A percentile compares a stretch with the other conserved stretches of the same genome.
These are phyloP conservation scores for Platyscapa corneri DNA, from an alignment of 1,140 invertebrate genomes.

Conservation along the genomic window DNA sequence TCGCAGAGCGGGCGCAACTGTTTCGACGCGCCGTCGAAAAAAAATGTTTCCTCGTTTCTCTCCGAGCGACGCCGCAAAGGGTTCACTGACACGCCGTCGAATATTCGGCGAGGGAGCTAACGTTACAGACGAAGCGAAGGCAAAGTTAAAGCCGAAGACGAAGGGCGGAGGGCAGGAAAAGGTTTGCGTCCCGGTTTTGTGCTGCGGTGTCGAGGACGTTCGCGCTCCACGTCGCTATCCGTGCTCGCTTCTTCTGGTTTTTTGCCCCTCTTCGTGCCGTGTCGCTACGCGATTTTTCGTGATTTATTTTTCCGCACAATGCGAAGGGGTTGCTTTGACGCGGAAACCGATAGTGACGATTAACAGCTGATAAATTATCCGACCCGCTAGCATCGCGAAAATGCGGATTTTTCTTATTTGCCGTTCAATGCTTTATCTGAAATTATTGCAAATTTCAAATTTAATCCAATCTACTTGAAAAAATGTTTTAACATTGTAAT, in stretches of 20 bases:
- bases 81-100: conserved; percentile 55
- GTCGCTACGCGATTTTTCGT: background rate
- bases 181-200: background rate
- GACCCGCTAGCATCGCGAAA: background rate
- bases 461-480: background rate
- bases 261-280: background rate
- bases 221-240: background rate
- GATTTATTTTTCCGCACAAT: conserved; percentile 9
- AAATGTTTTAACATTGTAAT: background rate
- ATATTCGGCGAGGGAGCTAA: conserved; percentile 21
- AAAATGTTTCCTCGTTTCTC: background rate
- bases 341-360: background rate
- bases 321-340: background rate
- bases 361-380: conserved; percentile 10
- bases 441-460: background rate
- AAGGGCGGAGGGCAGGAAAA: background rate
- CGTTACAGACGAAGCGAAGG: background rate
- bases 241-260: background rate
- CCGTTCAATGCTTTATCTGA: background rate
- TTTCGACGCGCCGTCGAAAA: background rate
- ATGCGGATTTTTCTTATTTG: background rate
- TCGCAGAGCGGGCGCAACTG: background rate
- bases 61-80: conserved; percentile 53
- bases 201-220: background rate
- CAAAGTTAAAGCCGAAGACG: background rate